Evolutionary conservation across 23 tunicate genomes (phyloP).

Genomic region (Corella eumyota): DNA sequence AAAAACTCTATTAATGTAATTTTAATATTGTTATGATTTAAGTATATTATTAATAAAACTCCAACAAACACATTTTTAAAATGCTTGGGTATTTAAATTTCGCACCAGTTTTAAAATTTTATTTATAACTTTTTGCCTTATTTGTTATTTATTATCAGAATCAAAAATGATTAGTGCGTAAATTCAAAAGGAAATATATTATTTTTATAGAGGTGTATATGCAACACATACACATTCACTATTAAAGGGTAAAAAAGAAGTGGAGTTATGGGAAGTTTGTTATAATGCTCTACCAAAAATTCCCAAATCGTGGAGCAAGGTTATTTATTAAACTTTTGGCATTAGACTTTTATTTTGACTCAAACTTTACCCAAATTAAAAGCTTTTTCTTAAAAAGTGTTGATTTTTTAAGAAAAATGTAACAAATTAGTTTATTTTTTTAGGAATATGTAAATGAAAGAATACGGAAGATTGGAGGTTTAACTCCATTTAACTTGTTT

Average conservation of each 20-base stretch:
- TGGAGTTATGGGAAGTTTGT: constrained; percentile 87
- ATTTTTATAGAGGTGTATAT: constrained; percentile 53
- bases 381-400: too few species aligned
- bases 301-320: constrained; percentile 71
- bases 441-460: constrained; percentile 77
- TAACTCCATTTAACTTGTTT: constrained; percentile 69
- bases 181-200: too few species aligned
- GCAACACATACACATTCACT: constrained; percentile 69
- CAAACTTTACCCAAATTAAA: neutral
- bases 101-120: too few species aligned
- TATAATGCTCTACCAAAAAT: constrained; percentile 76
- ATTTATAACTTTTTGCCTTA: too few species aligned
- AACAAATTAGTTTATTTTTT: neutral
- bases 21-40: too few species aligned
- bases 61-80: too few species aligned
- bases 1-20: too few species aligned
- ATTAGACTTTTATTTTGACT: too few species aligned
- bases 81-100: too few species aligned
- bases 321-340: constrained; percentile 3
- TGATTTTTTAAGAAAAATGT: neutral
- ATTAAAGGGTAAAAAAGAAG: constrained; percentile 60
- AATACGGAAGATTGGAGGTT: constrained; percentile 68
- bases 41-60: too few species aligned
- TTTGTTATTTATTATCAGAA: too few species aligned
- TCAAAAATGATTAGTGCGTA: too few species aligned